Percentiles rank a stretch among this genome's conserved stretches.
These are phyloP conservation scores for Danio jaintianensis DNA, from an alignment of 2,797 vertebrate species.

Conservation along the genomic window DNA sequence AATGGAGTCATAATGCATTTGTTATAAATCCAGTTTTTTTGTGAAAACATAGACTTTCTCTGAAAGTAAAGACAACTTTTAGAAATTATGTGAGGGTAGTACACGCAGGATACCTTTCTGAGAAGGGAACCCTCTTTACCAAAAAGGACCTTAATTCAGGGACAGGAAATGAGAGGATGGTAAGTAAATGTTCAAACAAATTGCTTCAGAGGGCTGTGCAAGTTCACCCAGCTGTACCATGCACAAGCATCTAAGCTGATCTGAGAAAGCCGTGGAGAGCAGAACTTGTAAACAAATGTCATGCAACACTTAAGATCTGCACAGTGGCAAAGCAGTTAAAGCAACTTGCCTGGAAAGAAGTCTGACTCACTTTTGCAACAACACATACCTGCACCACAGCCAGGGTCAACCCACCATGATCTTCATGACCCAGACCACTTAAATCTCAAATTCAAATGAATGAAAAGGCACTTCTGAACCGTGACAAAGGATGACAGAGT, in stretches of 20 bases:
- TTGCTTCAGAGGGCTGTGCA: constrained; percentile 65
- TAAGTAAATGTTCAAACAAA: constrained; percentile 69
- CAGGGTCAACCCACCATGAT: constrained; percentile 42
- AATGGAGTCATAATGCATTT: background rate
- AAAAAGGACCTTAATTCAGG: constrained; percentile 49
- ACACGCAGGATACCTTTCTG: constrained; percentile 20
- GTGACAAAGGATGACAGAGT: constrained; percentile 21
- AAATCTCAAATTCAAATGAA: constrained; percentile 28
- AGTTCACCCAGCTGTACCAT: constrained; percentile 61
- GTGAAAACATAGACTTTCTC: background rate
- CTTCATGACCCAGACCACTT: constrained; percentile 21
- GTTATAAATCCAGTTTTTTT: background rate
- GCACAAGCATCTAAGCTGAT: constrained; percentile 49
- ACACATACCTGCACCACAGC: constrained; percentile 45
- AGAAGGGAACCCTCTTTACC: constrained; percentile 32
- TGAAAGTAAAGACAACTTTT: background rate
- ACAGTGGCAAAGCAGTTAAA: constrained; percentile 64
- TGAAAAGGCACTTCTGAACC: constrained; percentile 12
- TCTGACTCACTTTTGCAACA: constrained; percentile 71
- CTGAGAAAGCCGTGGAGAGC: constrained; percentile 61
- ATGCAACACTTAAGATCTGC: constrained; percentile 38
- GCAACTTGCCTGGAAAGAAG: constrained; percentile 71
- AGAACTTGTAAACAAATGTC: constrained; percentile 53
- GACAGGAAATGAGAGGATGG: constrained; percentile 76
- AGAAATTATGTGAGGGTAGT: background rate